Base-by-base conservation (phyloP, 2,113 vertebrate genomes). In the Irena cyanogastra region DNA sequence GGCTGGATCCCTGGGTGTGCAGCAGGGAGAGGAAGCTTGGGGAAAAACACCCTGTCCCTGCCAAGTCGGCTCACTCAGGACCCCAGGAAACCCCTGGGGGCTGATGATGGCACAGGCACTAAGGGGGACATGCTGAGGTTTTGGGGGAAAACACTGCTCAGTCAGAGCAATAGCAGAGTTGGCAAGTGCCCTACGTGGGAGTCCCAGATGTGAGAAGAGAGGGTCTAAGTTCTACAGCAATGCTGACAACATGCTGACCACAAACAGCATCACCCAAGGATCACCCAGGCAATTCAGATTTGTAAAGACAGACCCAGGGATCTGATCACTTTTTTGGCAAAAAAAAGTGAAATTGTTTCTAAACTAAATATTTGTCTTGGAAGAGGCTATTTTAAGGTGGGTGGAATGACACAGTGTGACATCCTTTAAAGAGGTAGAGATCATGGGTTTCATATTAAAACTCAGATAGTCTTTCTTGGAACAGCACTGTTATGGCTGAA, bases 111-210 rank as follows among this genome's bases (percentile, higher is more conserved):
- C 69, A 63, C 11, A 47, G 47, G 22, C 1, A 2, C 68, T 47
- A 54, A 27, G 1, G 9, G 24, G 27, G 61, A 52, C 35, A 50
- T 8, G 28, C 31, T 53, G n/a, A 41, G 13, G 24, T 44, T 66
- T 64, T 23, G 2, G 3, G 14, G 44, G 4, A 4, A 6, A 70
- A 30, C 31, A 14, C 28, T 7, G 5, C 28, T 82, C 17, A 4
- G 57, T 23, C 3, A 4, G 30, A 44, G 20, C 35, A 59, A 45
- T 11, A 61, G 45, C 28, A 71, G 56, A 61, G 37, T 1, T 5
- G 3, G 45, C 0, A 0, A 82, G 45, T 4, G 4, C 22, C 28
- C 22, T 53, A 3, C 0, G 1, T 83, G 35, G 63, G 56, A 69
- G 41, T 63, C 60, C 33, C 0, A 0, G 47, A 39, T 42, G 37